Base-by-base conservation (phyloP, 1,140 invertebrate genomes). In the Parasteatoda tepidariorum region DNA sequence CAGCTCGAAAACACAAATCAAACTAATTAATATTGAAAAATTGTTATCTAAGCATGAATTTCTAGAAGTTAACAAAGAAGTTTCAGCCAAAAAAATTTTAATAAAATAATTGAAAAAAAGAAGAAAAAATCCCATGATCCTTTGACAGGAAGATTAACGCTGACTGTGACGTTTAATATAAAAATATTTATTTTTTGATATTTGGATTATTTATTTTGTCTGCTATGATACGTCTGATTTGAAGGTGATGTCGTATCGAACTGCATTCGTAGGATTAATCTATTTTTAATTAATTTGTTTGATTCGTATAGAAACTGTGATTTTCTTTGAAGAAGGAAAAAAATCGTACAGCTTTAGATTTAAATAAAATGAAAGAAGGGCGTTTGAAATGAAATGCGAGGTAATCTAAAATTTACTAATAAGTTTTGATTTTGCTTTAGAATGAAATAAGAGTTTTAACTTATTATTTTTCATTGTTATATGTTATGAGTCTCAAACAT, bases 171-270 rank as follows among this genome's bases (percentile, higher is more conserved):
- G 28, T 48, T 5, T 24, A 15, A 18, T 28, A 41, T 75, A 34
- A 75, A 75, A 75, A 75, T 75, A 61, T 75, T 22, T 62, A 22
- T 34, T 38, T 41, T 64, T 30, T 76, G 15, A 34, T 57, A 33
- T 34, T 79, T 79, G 67, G 28, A 57, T 57, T 79, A 34, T 41
- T 76, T 61, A 55, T 34, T 22, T 24, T 68, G 76, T 78, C 62
- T 68, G 48, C 41, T 55, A 61, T 28, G 24, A 73, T 73, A 57
- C 33, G 22, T 61, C 38, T 28, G 76, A 68, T 79, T 15, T 79
- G 76, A 79, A 79, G 76, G 76, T 79, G 76, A 79, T 79, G 76
- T 64, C 24, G 31, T 68, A 30, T 41, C 41, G 3, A 34, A 41
- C 15, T 68, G 34, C 6, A 1, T 28, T 13, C 9, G 13, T 64